Conservation (phyloP, 2,113 vertebrate genomes). For the Megalops atlanticus region DNA sequence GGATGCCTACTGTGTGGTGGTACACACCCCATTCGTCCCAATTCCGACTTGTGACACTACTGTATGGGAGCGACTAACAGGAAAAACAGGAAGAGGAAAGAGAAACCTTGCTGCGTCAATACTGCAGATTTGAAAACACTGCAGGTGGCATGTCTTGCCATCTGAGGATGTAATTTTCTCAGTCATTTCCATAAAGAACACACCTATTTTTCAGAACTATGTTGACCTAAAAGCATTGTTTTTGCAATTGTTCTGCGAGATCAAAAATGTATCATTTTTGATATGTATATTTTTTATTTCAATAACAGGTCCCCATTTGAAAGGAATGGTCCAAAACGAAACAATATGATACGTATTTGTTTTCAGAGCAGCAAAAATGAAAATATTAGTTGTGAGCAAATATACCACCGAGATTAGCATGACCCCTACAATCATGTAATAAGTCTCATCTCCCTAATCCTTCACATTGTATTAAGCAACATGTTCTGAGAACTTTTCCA, state of each 20-base stretch:
- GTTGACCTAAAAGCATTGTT: constrained; percentile 25
- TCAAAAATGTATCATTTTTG: constrained; percentile 13
- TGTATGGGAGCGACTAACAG: too few species aligned
- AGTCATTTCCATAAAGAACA: constrained; percentile 49
- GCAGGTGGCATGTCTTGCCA: too few species aligned
- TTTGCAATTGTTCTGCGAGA: constrained; percentile 48
- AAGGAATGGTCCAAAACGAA: constrained; percentile 61
- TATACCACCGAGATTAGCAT: neutral
- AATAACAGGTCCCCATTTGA: constrained; percentile 57
- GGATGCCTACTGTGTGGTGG: too few species aligned
- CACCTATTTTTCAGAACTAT: constrained; percentile 42
- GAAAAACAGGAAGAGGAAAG: too few species aligned
- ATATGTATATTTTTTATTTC: constrained; percentile 24
- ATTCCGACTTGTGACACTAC: too few species aligned
- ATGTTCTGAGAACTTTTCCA: neutral
- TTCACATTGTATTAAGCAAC: neutral
- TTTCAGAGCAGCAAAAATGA: neutral
- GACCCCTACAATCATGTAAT: neutral
- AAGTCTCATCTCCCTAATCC: neutral
- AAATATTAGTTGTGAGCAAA: neutral
- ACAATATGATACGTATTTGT: constrained; percentile 26
- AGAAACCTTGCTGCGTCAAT: too few species aligned
- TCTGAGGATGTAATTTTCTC: too few species aligned
- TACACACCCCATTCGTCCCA: too few species aligned
- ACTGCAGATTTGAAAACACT: too few species aligned